A percentile compares a stretch with the other conserved stretches of the same genome.
phyloP scores from a whole-genome alignment of 2,113 vertebrate genomes.

The Copsychus sechellarum region DNA sequence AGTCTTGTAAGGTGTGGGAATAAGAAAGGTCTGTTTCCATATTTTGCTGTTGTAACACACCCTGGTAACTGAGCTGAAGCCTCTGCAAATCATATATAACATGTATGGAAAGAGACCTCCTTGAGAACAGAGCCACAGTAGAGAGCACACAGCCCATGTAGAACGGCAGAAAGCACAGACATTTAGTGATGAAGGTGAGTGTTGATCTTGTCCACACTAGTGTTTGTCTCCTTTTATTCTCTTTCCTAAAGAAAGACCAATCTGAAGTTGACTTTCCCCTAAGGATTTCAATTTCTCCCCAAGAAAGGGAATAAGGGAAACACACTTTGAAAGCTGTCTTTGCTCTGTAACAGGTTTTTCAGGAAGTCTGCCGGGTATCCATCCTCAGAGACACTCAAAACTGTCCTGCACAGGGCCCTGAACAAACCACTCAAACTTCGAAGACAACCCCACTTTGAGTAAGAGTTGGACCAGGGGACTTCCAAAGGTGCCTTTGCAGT shows the following conservation, averaged over 20 bases:
- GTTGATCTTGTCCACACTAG: not conserved
- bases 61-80: not conserved
- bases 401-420: not conserved
- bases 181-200: not conserved
- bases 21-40: not conserved
- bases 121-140: not conserved
- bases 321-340: not conserved
- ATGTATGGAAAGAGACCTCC: not conserved
- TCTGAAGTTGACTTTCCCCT: not conserved
- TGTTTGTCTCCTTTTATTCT: not conserved
- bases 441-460: not conserved
- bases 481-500: not conserved
- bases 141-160: not conserved
- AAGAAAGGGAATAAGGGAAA: not conserved
- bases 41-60: not conserved
- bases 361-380: not conserved
- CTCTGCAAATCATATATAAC: accelerated
- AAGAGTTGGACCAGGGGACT: not conserved
- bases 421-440: not conserved
- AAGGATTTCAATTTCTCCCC: not conserved
- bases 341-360: not conserved
- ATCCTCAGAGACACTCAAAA: not conserved
- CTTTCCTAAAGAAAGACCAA: not conserved
- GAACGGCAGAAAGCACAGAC: not conserved
- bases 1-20: not conserved